Conservation (phyloP, 92 coral and sea anemone species). For the Pocillopora grandis region DNA sequence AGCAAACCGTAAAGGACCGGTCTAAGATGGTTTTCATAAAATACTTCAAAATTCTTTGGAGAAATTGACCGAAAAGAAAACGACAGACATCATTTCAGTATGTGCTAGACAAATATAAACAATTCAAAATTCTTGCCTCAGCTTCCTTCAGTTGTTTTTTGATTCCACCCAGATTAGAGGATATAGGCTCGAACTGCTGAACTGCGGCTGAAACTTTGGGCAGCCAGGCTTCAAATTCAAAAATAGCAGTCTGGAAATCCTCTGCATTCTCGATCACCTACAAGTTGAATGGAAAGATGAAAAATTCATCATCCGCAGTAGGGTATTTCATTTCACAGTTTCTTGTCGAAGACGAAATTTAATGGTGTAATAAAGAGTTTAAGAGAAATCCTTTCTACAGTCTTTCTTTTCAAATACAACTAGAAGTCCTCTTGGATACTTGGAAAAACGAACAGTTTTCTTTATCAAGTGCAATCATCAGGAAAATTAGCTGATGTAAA, state of each 20-base stretch:
- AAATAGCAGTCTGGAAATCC: conserved; percentile 75
- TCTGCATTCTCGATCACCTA: conserved; percentile 80
- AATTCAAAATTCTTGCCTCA: conserved; percentile 59
- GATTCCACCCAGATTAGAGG: conserved; percentile 76
- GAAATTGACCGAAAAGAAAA: too few relatives aligned
- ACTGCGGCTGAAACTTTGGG: conserved; percentile 73
- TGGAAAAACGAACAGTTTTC: too few relatives aligned
- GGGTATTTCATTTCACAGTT: neutral
- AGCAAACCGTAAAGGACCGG: too few relatives aligned
- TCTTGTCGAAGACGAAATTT: too few relatives aligned
- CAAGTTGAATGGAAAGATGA: neutral
- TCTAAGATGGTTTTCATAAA: too few relatives aligned
- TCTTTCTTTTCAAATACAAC: too few relatives aligned
- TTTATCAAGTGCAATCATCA: too few relatives aligned
- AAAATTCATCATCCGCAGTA: neutral
- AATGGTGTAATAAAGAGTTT: too few relatives aligned
- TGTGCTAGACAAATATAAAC: neutral
- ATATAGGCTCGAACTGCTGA: conserved; percentile 70
- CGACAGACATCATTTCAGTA: neutral
- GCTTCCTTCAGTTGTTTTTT: conserved; percentile 74
- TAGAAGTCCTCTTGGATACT: too few relatives aligned
- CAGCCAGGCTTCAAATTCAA: conserved; percentile 79
- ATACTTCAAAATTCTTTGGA: too few relatives aligned
- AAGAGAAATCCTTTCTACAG: too few relatives aligned
- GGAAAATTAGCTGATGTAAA: too few relatives aligned